Percentiles rank a stretch among this genome's conserved stretches.
These are phyloP conservation scores for Labeo rohita DNA, from an alignment of 2,113 vertebrate species.

Conservation along the genomic window DNA sequence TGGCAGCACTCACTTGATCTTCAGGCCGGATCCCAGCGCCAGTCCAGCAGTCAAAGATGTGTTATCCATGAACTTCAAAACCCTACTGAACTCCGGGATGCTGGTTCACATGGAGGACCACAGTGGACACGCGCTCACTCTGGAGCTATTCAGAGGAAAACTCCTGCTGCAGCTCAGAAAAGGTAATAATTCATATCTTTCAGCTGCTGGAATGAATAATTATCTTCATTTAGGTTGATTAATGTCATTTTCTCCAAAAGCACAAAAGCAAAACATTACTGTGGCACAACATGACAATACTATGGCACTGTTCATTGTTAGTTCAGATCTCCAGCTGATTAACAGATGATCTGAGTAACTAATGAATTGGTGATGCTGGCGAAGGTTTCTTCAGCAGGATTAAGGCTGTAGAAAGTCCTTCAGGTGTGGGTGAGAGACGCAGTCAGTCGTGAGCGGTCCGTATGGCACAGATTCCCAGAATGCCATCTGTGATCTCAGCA, in stretches of 20 bases:
- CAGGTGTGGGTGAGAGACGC: slow-evolving; percentile 37
- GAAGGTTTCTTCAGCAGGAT: neutral
- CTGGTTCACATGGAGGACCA: slow-evolving; percentile 79
- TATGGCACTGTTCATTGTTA: no score
- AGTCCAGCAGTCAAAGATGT: slow-evolving; percentile 76
- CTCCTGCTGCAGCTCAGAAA: slow-evolving; percentile 80
- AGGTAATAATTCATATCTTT: slow-evolving; percentile 70
- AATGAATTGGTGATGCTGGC: no score
- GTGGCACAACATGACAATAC: no score
- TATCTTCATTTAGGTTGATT: neutral
- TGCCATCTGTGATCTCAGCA: slow-evolving; percentile 53
- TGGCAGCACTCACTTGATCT: slow-evolving; percentile 82
- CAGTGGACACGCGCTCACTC: slow-evolving; percentile 75
- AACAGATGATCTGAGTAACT: no score
- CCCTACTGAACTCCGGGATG: slow-evolving; percentile 81
- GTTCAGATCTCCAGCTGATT: no score
- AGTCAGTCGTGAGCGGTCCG: slow-evolving; percentile 17
- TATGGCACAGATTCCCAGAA: slow-evolving; percentile 33
- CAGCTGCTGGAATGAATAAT: neutral
- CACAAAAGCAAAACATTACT: no score
- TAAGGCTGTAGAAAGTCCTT: slow-evolving; percentile 12
- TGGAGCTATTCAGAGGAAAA: slow-evolving; percentile 83
- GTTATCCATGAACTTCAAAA: slow-evolving; percentile 87
- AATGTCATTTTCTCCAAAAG: neutral
- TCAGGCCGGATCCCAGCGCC: slow-evolving; percentile 76